Evolutionary conservation across 2,888 invertebrate species (phyloP), one percentile per base, ranked within the genome.

Genomic region (Crepidodera aurea): DNA sequence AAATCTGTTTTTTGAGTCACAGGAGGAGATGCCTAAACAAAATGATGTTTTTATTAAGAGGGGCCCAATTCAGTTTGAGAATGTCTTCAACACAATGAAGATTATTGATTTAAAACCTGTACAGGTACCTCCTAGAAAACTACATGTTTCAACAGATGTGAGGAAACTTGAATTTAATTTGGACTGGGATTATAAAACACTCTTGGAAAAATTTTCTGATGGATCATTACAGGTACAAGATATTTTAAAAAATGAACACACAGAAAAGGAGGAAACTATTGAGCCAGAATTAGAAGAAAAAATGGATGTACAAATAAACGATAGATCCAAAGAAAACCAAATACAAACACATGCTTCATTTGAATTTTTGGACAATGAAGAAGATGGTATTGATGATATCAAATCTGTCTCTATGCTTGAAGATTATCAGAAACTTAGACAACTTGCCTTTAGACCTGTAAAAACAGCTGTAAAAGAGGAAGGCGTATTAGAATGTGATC

Each of bases 1-100:
- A 12, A 87, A 88, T 68, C 82, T 92, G 76, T 90, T 91, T 76
- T 91, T 92, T 76, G 87, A 88, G 75, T 87, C 87, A 71, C 85
- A 87, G 64, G 79, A 83, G 25, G 78, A 84, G 34, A 81, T 83
- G 15, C 55, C 64, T 10, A 54, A 54, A 25, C 51, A 50, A 10
- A 60, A 51, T 7, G 71, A 71, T 64, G 63, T 75, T 13, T 76
- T 76, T 50, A 70, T 71, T 51, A 69, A 55, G 63, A 87, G 88
- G 69, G 82, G 84, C 60, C 77, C 84, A 7, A 84, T 88, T 29
- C 84, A 84, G 25, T 78, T 89, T 15, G 87, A 87, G 74, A 89
- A 86, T 76, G 68, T 85, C 5, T 82, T 83, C 15, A 89, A 88
- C 78, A 87, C 90, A 1, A 85, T 85, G 48, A 92, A 91, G 82